phyloP scores from a whole-genome alignment of 1,140 invertebrate species.

The Odontomachus brunneus region DNA sequence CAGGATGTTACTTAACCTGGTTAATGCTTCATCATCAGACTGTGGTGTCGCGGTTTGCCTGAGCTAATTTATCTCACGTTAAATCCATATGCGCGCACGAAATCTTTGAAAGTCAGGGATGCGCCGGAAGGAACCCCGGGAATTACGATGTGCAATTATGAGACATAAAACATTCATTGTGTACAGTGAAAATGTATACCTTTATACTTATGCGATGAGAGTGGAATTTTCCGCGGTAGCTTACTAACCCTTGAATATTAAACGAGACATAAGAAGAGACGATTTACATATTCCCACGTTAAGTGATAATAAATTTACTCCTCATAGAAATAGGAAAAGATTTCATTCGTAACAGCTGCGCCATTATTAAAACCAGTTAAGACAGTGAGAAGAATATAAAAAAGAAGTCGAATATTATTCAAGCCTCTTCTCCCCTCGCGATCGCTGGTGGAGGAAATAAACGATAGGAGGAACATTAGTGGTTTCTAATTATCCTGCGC shows the following conservation, averaged over 20 bases:
- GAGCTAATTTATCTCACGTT: conserved; percentile 13
- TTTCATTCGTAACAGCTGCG: conserved; percentile 8
- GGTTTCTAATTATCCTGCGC: conserved; percentile 35
- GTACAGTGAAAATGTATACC: neutral
- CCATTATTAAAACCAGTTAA: neutral
- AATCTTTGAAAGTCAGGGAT: conserved; percentile 7
- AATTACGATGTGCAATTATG: conserved; percentile 1
- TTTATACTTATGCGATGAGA: neutral
- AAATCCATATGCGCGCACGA: neutral
- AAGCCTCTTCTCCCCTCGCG: neutral
- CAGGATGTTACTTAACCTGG: conserved; percentile 28
- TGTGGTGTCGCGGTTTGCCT: neutral
- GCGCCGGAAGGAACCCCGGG: neutral
- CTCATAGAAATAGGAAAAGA: neutral
- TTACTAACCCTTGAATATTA: conserved; percentile 7
- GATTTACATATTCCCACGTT: neutral
- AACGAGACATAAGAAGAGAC: neutral
- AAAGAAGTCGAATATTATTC: conserved; percentile 14
- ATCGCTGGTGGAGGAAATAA: neutral
- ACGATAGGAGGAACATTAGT: neutral
- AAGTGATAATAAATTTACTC: neutral
- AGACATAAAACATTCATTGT: conserved; percentile 10
- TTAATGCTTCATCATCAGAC: conserved; percentile 28
- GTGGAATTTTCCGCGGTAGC: neutral
- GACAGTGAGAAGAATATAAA: neutral